phyloP scores from a whole-genome alignment of 2,797 vertebrate genomes.

The Lagodon rhomboides region DNA sequence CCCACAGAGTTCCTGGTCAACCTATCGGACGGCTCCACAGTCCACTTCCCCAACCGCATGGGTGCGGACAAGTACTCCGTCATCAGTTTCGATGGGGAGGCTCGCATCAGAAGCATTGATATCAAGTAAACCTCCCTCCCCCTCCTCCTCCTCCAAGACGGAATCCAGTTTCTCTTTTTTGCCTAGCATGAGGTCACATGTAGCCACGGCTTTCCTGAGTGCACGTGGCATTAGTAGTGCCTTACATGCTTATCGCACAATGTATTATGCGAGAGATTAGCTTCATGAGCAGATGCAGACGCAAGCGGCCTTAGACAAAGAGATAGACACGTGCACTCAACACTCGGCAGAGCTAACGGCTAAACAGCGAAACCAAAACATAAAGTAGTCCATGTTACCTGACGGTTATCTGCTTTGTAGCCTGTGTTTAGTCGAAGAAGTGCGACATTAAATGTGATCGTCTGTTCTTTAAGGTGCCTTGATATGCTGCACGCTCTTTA shows the following conservation, averaged over 20 bases:
- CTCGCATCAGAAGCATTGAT: slow-evolving; percentile 65
- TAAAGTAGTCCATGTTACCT: slow-evolving; percentile 4
- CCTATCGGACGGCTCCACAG: slow-evolving; percentile 75
- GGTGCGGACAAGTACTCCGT: slow-evolving; percentile 77
- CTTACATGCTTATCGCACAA: slow-evolving; percentile 8
- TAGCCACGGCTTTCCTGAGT: not conserved
- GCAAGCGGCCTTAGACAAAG: not conserved
- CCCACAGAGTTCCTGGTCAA: slow-evolving; percentile 78
- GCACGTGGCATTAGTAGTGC: slow-evolving; percentile 18
- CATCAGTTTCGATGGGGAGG: slow-evolving; percentile 72
- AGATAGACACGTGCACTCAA: not conserved
- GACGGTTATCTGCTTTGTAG: slow-evolving; percentile 7
- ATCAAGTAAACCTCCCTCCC: slow-evolving; percentile 71
- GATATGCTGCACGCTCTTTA: slow-evolving; percentile 3
- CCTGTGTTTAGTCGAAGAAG: slow-evolving; percentile 4
- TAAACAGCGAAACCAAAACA: slow-evolving; percentile 5
- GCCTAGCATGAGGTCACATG: slow-evolving; percentile 5
- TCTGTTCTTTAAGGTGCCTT: slow-evolving; percentile 28
- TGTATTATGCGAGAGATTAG: not conserved
- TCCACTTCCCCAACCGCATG: slow-evolving; percentile 84
- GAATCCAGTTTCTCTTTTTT: not conserved
- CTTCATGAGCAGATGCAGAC: slow-evolving; percentile 8
- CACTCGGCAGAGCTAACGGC: slow-evolving; percentile 7
- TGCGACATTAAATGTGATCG: not conserved
- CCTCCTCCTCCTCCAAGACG: not conserved